These are phyloP conservation scores for Microcebus griseorufus DNA, from an alignment of 2,113 vertebrate genomes.

Conservation along the genomic window DNA sequence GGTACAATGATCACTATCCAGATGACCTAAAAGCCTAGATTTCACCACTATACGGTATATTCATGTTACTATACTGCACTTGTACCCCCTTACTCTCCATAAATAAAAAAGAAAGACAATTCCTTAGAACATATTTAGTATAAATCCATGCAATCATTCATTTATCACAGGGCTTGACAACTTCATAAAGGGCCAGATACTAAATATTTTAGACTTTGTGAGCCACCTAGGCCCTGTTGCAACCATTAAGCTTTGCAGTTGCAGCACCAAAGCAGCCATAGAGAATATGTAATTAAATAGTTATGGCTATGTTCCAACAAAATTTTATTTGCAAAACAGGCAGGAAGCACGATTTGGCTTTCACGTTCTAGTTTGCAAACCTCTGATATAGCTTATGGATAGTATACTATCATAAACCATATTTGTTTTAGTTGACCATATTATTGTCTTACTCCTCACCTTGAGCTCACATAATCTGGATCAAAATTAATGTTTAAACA, in stretches of 20 bases:
- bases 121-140: background rate
- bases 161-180: background rate
- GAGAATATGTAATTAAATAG: background rate
- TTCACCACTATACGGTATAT: too few species aligned
- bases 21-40: too few species aligned
- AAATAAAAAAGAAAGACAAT: background rate
- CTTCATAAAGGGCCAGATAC: background rate
- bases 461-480: background rate
- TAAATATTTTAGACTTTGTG: background rate
- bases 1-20: too few species aligned
- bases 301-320: background rate
- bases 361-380: background rate
- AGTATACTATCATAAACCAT: background rate
- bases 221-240: background rate
- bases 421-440: background rate
- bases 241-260: background rate
- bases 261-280: background rate
- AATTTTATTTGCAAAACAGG: background rate
- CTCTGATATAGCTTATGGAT: background rate
- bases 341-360: background rate
- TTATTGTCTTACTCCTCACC: background rate
- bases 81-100: too few species aligned
- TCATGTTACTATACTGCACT: too few species aligned
- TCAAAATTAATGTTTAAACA: background rate
- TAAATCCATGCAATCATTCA: background rate